Evolutionary conservation across 2,797 vertebrate species (phyloP).

Genomic region (Coilia nasus): DNA sequence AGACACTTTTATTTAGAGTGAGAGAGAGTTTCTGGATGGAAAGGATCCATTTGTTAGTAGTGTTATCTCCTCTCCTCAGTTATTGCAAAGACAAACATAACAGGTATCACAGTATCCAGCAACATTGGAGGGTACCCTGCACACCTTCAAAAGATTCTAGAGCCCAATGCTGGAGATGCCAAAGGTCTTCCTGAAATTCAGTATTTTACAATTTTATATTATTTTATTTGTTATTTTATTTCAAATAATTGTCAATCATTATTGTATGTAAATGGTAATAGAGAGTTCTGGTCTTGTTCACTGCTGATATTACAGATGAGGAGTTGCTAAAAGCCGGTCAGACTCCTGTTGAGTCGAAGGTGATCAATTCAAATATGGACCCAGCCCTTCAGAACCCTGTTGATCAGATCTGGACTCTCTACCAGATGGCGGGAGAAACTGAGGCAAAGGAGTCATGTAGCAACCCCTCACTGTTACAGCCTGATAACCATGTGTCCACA

Average conservation of each 20-base stretch:
- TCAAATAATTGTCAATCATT: not conserved
- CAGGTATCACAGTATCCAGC: conserved; percentile 1
- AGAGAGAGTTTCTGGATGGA: not conserved
- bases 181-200: not conserved
- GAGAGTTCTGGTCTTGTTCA: not conserved
- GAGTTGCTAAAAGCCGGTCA: not conserved
- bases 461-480: not conserved
- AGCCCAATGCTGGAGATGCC: not conserved
- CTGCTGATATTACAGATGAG: conserved; percentile 22
- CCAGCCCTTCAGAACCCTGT: conserved; percentile 12
- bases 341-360: not conserved
- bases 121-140: not conserved
- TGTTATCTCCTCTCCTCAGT: not conserved
- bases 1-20: not conserved
- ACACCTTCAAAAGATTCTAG: not conserved
- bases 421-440: conserved; percentile 20
- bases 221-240: too few relatives aligned
- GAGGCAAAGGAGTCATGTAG: not conserved
- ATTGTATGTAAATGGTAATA: not conserved
- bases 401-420: conserved; percentile 31
- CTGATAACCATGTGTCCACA: not conserved
- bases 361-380: not conserved
- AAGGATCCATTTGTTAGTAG: not conserved
- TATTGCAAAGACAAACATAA: not conserved
- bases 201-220: not conserved